These are phyloP conservation scores for Artemia franciscana DNA, from an alignment of 1,140 invertebrate genomes.

Conservation along the genomic window DNA sequence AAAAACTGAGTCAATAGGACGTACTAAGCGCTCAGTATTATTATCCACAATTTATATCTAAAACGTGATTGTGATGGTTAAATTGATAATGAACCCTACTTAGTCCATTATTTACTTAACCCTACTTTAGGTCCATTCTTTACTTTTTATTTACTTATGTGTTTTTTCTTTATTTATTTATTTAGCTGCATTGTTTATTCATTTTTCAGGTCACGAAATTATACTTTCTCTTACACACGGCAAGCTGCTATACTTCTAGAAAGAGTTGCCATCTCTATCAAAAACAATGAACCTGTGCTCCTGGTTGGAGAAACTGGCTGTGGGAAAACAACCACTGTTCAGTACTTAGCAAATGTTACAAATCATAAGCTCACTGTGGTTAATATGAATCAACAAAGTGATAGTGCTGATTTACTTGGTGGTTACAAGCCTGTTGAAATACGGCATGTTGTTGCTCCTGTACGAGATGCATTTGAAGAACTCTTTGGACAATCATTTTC, in stretches of 20 bases:
- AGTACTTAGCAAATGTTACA: constrained; percentile 63
- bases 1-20: too few relatives aligned
- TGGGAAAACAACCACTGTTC: constrained; percentile 90
- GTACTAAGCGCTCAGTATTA: too few relatives aligned
- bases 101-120: too few relatives aligned
- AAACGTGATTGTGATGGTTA: too few relatives aligned
- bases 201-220: constrained; percentile 4
- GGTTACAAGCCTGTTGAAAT: constrained; percentile 84
- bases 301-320: constrained; percentile 95
- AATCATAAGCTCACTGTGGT: constrained; percentile 71
- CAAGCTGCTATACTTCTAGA: constrained; percentile 59
- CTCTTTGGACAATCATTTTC: constrained; percentile 59
- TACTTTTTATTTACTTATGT: too few relatives aligned
- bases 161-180: too few relatives aligned
- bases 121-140: too few relatives aligned
- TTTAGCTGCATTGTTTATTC: background rate
- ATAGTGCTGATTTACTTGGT: constrained; percentile 82
- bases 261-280: constrained; percentile 53
- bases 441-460: constrained; percentile 51
- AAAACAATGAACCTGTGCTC: constrained; percentile 65
- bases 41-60: too few relatives aligned
- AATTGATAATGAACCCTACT: too few relatives aligned
- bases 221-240: constrained; percentile 48
- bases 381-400: constrained; percentile 99
- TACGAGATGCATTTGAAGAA: constrained; percentile 60